Conservation (phyloP, 2,797 vertebrate genomes). For the Trichosurus vulpecula region DNA sequence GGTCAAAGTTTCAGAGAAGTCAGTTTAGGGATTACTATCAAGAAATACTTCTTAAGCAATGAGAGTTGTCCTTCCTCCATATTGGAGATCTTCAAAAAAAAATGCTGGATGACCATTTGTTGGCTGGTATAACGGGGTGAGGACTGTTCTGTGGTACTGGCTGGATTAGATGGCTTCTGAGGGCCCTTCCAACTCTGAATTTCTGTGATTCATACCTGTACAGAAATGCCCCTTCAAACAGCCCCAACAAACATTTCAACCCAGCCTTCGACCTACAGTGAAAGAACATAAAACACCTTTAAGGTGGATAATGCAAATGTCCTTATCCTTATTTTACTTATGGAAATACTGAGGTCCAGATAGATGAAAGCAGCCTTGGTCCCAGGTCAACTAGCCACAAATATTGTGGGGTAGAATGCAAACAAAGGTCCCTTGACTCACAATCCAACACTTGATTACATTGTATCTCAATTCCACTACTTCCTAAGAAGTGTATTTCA, state of each 20-base stretch:
- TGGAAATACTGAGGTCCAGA: not conserved
- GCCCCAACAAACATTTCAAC: not conserved
- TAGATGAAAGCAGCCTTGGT: no score
- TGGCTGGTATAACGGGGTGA: not conserved
- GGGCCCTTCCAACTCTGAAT: not conserved
- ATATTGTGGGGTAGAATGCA: not conserved
- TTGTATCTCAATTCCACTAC: not conserved
- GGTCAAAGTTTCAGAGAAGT: not conserved
- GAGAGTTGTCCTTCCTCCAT: not conserved
- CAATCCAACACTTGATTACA: not conserved
- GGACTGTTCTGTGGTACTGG: not conserved
- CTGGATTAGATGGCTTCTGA: not conserved
- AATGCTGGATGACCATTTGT: not conserved
- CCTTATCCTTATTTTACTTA: not conserved
- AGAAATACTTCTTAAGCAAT: not conserved
- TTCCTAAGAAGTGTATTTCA: not conserved
- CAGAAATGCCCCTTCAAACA: not conserved
- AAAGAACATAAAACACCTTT: not conserved
- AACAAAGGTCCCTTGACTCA: not conserved
- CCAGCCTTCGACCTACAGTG: not conserved
- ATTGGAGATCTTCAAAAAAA: not conserved
- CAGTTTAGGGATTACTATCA: not conserved
- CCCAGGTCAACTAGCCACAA: not conserved
- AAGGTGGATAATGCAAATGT: not conserved
- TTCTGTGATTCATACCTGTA: not conserved